Base-by-base conservation (phyloP, 2,113 vertebrate species). In the Dendropsophus ebraccatus region DNA sequence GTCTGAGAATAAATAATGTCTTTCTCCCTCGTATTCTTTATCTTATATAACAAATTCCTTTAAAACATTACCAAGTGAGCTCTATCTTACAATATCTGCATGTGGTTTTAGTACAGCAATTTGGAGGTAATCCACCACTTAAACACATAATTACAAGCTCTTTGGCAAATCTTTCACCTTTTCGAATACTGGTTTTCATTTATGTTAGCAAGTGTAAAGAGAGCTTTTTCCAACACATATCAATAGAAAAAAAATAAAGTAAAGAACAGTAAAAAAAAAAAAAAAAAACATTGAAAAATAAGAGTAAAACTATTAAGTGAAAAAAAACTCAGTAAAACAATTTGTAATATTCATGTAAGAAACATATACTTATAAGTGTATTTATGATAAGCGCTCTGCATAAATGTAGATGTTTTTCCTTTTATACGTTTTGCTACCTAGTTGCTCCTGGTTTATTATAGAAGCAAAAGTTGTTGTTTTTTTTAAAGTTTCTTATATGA, bases 1-100 rank as follows among this genome's bases (percentile, higher is more conserved):
- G 84, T 17, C 52, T 45, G 17, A 81, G 76, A 86, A 86, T 86
- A 86, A 86, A 86, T 86, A 81, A 86, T 73, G 77, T 81, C 77
- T 86, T 49, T 86, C 54, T 58, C 77, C 77, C n/a, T 73, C 50
- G 16, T 81, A 81, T 86, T 32, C 67, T 86, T 73, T 73, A 86
- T 86, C 84, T 81, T 11, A 28, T 81, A 81, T 81, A 86, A 86
- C 62, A 86, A 86, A 86, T 73, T 73, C 52, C 79, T 80, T 49
- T 60, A 56, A 86, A 86, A 81, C 77, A 81, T 72, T 81, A 73
- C 77, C 77, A 80, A 58, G 67, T 81, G 37, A 73, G 76, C 54
- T 73, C 77, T 56, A 58, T 86, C 76, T 81, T 73, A 81, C 84
- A 86, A 58, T 86, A 81, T 73, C 84, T 74, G 50, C 84, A 86